Conservation (phyloP, 1,140 invertebrate species). For the Amyelois transitella region DNA sequence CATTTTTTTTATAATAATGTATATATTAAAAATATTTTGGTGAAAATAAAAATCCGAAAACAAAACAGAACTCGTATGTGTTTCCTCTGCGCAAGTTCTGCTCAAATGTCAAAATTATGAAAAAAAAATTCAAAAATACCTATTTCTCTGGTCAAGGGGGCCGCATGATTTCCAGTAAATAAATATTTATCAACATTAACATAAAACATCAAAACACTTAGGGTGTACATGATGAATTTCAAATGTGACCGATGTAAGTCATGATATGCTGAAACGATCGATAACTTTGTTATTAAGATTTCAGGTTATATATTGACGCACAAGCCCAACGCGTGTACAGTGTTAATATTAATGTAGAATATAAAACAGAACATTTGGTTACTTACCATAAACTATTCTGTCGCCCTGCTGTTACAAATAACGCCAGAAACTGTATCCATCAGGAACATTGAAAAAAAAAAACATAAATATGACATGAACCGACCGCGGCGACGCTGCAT, state of each 20-base stretch:
- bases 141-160: background rate
- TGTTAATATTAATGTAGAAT: conserved; percentile 70
- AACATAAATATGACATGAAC: background rate
- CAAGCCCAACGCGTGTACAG: conserved; percentile 14
- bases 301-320: conserved; percentile 41
- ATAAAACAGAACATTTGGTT: conserved; percentile 40
- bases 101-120: background rate
- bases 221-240: conserved; percentile 38
- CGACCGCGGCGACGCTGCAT: no score
- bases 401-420: background rate
- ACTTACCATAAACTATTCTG: conserved; percentile 17
- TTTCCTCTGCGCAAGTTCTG: background rate
- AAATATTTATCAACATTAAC: background rate
- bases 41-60: no score
- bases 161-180: background rate
- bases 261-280: conserved; percentile 26
- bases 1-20: no score
- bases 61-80: no score
- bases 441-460: background rate
- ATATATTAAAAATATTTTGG: no score
- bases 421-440: background rate
- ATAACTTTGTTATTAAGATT: conserved; percentile 52
- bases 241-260: conserved; percentile 40
- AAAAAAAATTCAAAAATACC: background rate
- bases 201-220: conserved; percentile 1